phyloP scores from a whole-genome alignment of 2,888 invertebrate genomes.

The Keiferia lycopersicella region DNA sequence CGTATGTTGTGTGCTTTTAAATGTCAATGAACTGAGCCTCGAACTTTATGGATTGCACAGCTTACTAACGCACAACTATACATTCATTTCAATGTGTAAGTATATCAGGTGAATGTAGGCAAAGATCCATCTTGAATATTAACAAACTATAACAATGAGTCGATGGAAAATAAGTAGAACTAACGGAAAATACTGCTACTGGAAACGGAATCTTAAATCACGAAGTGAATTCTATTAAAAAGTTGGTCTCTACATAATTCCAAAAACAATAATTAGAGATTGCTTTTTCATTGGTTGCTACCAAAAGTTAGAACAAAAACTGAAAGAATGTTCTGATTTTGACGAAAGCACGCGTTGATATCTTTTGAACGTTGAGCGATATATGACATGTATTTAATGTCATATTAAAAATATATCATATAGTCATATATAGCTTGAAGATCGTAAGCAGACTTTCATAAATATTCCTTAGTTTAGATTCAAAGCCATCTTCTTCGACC shows the following conservation, averaged over 20 bases:
- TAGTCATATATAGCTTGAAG: too few relatives aligned
- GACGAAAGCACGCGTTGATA: conserved; percentile 45
- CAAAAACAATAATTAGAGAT: not conserved
- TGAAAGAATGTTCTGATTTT: not conserved
- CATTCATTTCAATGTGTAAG: not conserved
- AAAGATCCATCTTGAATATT: not conserved
- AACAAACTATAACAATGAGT: conserved; percentile 4
- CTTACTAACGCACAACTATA: not conserved
- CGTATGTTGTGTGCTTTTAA: not conserved
- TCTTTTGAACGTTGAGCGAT: conserved; percentile 59
- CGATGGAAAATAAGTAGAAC: conserved; percentile 7
- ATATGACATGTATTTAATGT: not conserved
- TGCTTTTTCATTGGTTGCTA: too few relatives aligned
- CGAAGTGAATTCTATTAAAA: not conserved
- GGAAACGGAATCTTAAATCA: not conserved
- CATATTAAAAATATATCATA: not conserved
- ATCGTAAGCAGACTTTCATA: too few relatives aligned
- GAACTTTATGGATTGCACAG: too few relatives aligned
- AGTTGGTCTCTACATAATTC: not conserved
- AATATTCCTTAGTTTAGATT: too few relatives aligned
- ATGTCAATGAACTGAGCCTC: not conserved
- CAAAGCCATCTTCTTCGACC: too few relatives aligned
- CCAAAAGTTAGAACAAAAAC: too few relatives aligned
- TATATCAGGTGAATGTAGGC: not conserved
- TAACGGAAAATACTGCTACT: not conserved